A percentile compares a stretch with the other conserved stretches of the same genome.
These are phyloP conservation scores for Argyrosomus regius DNA, from an alignment of 2,797 vertebrate genomes.

Conservation along the genomic window DNA sequence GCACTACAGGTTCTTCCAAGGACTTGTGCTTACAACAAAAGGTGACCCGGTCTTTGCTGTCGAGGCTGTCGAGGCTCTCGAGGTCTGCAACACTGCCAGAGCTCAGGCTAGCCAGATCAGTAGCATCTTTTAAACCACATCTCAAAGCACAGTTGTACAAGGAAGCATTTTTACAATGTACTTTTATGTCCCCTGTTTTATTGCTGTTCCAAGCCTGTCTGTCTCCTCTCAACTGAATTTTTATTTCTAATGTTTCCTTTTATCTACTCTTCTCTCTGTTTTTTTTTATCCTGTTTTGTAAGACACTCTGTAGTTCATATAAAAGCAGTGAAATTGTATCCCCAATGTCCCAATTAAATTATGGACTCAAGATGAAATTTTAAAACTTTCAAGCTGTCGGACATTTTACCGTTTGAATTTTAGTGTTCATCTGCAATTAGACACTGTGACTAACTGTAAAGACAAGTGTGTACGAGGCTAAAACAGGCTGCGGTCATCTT, in stretches of 20 bases:
- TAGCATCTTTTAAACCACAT: slow-evolving; percentile 45
- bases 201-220: slow-evolving; percentile 20
- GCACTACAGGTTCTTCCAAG: slow-evolving; percentile 42
- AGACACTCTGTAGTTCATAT: slow-evolving; percentile 38
- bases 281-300: slow-evolving; percentile 10
- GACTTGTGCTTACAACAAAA: slow-evolving; percentile 43
- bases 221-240: slow-evolving; percentile 23
- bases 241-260: slow-evolving; percentile 39
- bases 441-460: background rate
- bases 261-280: background rate
- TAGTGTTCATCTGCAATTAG: slow-evolving; percentile 9
- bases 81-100: slow-evolving; percentile 33
- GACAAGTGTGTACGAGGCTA: too few species aligned
- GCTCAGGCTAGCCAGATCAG: slow-evolving; percentile 57
- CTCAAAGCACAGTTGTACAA: slow-evolving; percentile 32
- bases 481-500: too few species aligned
- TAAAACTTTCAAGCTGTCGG: slow-evolving; percentile 28
- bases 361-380: slow-evolving; percentile 3
- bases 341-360: slow-evolving; percentile 42
- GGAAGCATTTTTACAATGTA: slow-evolving; percentile 44
- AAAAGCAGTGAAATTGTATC: slow-evolving; percentile 44
- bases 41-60: slow-evolving; percentile 44
- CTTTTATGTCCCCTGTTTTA: slow-evolving; percentile 47
- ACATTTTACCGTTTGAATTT: slow-evolving; percentile 19
- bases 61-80: slow-evolving; percentile 22